phyloP scores from a whole-genome alignment of 2,888 invertebrate species.

The Cheiracanthium punctorium region DNA sequence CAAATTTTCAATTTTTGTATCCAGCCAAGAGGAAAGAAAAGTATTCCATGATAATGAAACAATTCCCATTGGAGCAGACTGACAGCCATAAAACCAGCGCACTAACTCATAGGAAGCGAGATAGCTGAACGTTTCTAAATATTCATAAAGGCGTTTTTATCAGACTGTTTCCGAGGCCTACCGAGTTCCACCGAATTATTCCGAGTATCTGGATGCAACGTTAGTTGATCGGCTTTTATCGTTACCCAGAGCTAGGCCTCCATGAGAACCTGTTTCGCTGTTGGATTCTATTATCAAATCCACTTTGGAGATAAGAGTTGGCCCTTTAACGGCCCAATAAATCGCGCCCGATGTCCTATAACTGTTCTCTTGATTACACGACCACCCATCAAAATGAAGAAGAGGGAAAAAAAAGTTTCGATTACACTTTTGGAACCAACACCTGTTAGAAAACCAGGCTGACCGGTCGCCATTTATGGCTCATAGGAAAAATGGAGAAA shows the following conservation, averaged over 20 bases:
- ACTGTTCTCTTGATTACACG: conserved; percentile 64
- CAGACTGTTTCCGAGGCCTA: background rate
- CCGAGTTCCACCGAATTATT: conserved; percentile 22
- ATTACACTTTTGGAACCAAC: conserved; percentile 34
- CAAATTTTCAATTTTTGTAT: background rate
- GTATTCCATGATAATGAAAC: background rate
- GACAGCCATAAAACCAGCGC: background rate
- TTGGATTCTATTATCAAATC: conserved; percentile 65
- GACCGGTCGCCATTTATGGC: conserved; percentile 28
- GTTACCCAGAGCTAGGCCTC: conserved; percentile 40
- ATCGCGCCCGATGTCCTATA: conserved; percentile 65
- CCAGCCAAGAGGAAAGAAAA: background rate
- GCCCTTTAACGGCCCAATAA: conserved; percentile 61
- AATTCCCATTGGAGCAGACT: background rate
- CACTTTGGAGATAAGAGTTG: conserved; percentile 56
- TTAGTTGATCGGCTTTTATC: conserved; percentile 30
- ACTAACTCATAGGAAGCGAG: background rate
- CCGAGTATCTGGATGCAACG: conserved; percentile 22
- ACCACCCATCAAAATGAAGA: conserved; percentile 63
- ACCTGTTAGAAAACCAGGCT: conserved; percentile 17
- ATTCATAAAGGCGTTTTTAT: background rate
- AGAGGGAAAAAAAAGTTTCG: conserved; percentile 23
- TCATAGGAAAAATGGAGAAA: background rate
- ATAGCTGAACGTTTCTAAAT: background rate
- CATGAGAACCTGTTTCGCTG: conserved; percentile 42